These are phyloP conservation scores for Ganaspis brasiliensis DNA, from an alignment of 2,888 invertebrate species.

Conservation along the genomic window DNA sequence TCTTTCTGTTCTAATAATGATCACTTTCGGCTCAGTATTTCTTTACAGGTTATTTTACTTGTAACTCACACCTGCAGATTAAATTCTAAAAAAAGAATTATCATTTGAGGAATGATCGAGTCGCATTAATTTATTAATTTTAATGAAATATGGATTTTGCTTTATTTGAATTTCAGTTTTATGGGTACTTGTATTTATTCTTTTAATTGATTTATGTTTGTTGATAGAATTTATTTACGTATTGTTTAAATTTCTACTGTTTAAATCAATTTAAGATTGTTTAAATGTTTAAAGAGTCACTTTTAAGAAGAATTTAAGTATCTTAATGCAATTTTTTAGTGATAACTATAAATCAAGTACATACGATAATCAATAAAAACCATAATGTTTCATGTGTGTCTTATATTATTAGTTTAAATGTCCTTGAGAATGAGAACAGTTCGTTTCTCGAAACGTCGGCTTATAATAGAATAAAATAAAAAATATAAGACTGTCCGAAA, in stretches of 20 bases:
- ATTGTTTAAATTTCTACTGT: too few relatives aligned
- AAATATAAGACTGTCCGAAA: too few relatives aligned
- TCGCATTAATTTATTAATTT: slow-evolving; percentile 14
- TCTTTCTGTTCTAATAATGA: slow-evolving; percentile 42
- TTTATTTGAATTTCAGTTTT: background rate
- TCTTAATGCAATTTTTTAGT: background rate
- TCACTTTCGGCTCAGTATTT: slow-evolving; percentile 22
- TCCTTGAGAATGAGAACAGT: too few relatives aligned
- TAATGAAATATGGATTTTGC: too few relatives aligned
- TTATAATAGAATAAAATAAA: too few relatives aligned
- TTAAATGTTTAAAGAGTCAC: background rate
- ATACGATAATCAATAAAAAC: too few relatives aligned
- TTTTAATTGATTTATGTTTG: background rate
- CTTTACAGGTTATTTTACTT: slow-evolving; percentile 19
- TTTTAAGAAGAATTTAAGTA: background rate
- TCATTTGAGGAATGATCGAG: background rate
- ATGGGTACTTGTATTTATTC: background rate
- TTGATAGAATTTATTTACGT: too few relatives aligned
- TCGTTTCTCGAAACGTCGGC: too few relatives aligned
- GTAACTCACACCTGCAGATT: background rate
- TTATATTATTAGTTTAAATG: too few relatives aligned
- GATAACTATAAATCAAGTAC: slow-evolving; percentile 22
- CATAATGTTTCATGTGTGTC: too few relatives aligned
- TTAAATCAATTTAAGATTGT: too few relatives aligned
- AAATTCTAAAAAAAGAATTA: background rate